Evolutionary conservation across 2,888 invertebrate genomes (phyloP).

Genomic region (Rhagonycha fulva): DNA sequence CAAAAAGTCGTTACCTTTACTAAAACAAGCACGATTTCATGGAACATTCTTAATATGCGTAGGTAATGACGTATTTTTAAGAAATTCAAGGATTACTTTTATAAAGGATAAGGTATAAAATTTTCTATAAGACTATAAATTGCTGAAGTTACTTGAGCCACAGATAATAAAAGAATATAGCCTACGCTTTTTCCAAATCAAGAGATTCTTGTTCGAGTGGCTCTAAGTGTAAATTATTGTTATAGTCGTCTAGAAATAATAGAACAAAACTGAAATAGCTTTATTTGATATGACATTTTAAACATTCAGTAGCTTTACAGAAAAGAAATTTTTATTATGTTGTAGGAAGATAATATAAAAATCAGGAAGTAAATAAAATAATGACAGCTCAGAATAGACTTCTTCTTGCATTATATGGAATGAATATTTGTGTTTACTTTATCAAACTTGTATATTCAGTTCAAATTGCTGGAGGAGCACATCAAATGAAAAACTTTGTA

Average conservation of each 20-base stretch:
- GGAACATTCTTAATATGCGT: neutral
- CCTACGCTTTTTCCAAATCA: neutral
- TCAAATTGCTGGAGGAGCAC: no score
- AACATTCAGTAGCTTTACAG: neutral
- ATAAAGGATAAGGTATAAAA: neutral
- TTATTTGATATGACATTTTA: neutral
- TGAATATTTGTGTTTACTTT: no score
- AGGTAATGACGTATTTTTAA: neutral
- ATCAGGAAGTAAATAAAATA: no score
- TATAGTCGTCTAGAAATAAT: neutral
- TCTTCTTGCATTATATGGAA: no score
- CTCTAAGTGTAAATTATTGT: neutral
- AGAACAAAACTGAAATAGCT: neutral
- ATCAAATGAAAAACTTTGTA: no score
- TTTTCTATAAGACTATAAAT: neutral
- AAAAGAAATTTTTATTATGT: no score
- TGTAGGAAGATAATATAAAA: no score
- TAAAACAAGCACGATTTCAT: neutral
- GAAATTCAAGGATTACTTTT: neutral
- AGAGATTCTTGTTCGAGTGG: neutral
- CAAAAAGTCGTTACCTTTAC: neutral
- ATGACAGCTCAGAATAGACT: no score
- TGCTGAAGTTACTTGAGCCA: neutral
- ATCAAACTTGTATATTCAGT: no score
- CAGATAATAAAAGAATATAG: neutral